Evolutionary conservation across 2,113 vertebrate species (phyloP).

Genomic region (Synchiropus splendidus): DNA sequence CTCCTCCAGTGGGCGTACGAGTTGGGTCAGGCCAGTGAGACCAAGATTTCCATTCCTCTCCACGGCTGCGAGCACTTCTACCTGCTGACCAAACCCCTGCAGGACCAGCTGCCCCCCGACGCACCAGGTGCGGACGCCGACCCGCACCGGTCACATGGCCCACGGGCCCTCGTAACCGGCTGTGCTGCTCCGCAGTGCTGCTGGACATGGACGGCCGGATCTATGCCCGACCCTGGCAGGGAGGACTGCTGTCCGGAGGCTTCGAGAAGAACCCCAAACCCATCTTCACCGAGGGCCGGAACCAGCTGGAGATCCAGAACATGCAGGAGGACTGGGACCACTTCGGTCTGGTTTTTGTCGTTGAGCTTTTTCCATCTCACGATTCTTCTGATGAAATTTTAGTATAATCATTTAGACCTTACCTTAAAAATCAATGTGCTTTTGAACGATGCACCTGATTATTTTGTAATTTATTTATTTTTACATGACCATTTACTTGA

Average conservation of each 20-base stretch:
- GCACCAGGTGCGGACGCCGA: conserved; percentile 72
- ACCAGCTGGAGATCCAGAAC: conserved; percentile 94
- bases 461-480: too few relatives aligned
- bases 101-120: conserved; percentile 65
- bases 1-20: conserved; percentile 89
- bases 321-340: conserved; percentile 98
- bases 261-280: conserved; percentile 99
- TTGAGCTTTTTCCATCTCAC: too few relatives aligned
- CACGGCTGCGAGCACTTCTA: conserved; percentile 98
- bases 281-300: conserved; percentile 90
- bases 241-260: conserved; percentile 87
- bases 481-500: too few relatives aligned
- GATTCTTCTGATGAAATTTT: too few relatives aligned
- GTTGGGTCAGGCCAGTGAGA: conserved; percentile 84
- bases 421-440: too few relatives aligned
- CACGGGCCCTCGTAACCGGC: neutral
- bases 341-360: conserved; percentile 85
- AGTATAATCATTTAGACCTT: too few relatives aligned
- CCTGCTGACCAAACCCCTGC: conserved; percentile 85
- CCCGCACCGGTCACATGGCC: neutral
- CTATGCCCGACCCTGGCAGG: conserved; percentile 88
- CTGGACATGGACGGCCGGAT: conserved; percentile 91
- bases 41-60: conserved; percentile 84
- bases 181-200: conserved; percentile 61
- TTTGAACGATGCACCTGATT: too few relatives aligned